A percentile compares a stretch with the other conserved stretches of the same genome.
These are phyloP conservation scores for Leptopilina syphax DNA, from an alignment of 2,888 invertebrate genomes.

Conservation along the genomic window DNA sequence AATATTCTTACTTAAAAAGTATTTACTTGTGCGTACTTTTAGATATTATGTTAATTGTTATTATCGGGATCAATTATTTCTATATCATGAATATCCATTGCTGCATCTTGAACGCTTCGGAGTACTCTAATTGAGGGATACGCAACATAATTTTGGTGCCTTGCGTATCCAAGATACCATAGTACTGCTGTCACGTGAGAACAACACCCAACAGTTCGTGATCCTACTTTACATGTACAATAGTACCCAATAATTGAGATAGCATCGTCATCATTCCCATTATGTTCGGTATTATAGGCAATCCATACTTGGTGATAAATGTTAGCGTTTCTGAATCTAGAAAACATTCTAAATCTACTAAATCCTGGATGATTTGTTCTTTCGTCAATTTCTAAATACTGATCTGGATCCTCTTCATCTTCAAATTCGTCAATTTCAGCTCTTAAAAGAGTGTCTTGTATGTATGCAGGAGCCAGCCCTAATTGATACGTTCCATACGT, in stretches of 20 bases:
- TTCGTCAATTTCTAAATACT: conserved; percentile 3
- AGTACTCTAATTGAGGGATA: background rate
- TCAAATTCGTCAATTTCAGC: background rate
- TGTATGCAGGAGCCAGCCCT: conserved; percentile 21
- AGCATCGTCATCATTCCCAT: conserved; percentile 9
- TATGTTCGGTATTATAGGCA: background rate
- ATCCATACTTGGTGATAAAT: conserved; percentile 39
- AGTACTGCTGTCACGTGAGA: conserved; percentile 11
- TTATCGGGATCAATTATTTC: too few species aligned
- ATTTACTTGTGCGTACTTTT: too few species aligned
- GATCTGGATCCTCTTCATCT: background rate
- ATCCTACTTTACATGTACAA: conserved; percentile 19
- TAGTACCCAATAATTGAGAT: conserved; percentile 13
- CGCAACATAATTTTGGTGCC: background rate
- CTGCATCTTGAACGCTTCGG: background rate
- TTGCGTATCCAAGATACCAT: conserved; percentile 15
- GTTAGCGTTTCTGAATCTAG: conserved; percentile 15
- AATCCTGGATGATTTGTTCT: conserved; percentile 14
- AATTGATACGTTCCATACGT: conserved; percentile 6
- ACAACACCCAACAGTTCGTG: conserved; percentile 17
- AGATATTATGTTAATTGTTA: background rate
- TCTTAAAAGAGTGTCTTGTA: conserved; percentile 11
- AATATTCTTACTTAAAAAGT: too few species aligned
- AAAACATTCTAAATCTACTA: conserved; percentile 10
- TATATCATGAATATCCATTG: too few species aligned